Conservation (phyloP, 2,113 vertebrate species). For the Neotragus pygmaeus region DNA sequence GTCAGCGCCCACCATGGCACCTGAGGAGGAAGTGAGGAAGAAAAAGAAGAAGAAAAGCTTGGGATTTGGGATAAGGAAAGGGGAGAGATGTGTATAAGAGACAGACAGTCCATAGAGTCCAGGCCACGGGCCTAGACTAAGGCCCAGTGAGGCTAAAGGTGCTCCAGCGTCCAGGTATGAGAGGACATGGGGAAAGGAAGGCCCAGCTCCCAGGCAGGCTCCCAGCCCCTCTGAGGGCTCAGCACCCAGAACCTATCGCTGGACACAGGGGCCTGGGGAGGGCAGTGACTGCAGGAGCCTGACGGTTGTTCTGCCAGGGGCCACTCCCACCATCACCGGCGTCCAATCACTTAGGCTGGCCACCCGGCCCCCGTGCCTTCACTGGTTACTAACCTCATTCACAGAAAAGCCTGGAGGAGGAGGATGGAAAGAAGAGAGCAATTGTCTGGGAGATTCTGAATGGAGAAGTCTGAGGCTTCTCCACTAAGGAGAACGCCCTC, state of each 20-base stretch:
- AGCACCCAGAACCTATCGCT: neutral
- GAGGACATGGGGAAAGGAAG: neutral
- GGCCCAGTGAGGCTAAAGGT: neutral
- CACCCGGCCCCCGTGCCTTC: neutral
- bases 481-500: neutral
- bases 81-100: too few species aligned
- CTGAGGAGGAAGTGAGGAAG: neutral
- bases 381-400: conserved; percentile 22
- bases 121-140: neutral
- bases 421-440: conserved; percentile 16
- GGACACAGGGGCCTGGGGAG: neutral
- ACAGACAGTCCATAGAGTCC: neutral
- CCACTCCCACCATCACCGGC: neutral
- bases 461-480: neutral
- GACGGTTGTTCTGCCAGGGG: neutral
- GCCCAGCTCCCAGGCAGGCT: neutral
- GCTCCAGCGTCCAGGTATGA: neutral
- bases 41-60: neutral
- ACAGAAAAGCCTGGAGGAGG: conserved; percentile 22
- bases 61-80: neutral
- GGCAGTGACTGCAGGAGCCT: neutral
- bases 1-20: neutral
- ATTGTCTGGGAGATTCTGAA: conserved; percentile 27
- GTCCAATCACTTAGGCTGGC: neutral
- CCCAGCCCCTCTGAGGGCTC: neutral